These are phyloP conservation scores for Crotalus tigris DNA, from an alignment of 2,113 vertebrate genomes.

Conservation along the genomic window DNA sequence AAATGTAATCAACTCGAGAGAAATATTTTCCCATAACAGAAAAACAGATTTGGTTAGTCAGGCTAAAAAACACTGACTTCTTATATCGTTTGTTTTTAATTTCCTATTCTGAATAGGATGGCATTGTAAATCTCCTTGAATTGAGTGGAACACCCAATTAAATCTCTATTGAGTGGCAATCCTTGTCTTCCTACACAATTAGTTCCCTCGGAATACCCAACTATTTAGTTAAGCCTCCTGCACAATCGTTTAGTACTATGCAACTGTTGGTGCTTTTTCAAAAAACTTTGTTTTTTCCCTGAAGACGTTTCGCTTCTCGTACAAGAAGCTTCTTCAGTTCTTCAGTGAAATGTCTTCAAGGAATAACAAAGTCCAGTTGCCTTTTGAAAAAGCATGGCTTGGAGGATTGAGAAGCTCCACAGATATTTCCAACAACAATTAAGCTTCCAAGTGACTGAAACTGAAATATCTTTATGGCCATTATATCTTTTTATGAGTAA, in stretches of 20 bases:
- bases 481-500: neutral
- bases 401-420: neutral
- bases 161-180: neutral
- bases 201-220: neutral
- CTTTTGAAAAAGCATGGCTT: neutral
- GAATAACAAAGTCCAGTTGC: neutral
- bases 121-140: neutral
- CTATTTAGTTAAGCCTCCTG: neutral
- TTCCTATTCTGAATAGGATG: neutral
- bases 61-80: neutral
- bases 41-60: neutral
- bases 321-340: neutral
- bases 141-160: neutral
- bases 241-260: neutral
- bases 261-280: neutral
- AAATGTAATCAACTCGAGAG: neutral
- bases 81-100: neutral
- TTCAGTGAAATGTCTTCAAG: neutral
- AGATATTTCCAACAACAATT: neutral
- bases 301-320: neutral
- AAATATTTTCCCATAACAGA: neutral
- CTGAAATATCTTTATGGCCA: neutral
- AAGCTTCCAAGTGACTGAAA: neutral
- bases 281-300: neutral
- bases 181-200: neutral